phyloP scores from a whole-genome alignment of 2,888 invertebrate species.

The Cerastis leucographa region DNA sequence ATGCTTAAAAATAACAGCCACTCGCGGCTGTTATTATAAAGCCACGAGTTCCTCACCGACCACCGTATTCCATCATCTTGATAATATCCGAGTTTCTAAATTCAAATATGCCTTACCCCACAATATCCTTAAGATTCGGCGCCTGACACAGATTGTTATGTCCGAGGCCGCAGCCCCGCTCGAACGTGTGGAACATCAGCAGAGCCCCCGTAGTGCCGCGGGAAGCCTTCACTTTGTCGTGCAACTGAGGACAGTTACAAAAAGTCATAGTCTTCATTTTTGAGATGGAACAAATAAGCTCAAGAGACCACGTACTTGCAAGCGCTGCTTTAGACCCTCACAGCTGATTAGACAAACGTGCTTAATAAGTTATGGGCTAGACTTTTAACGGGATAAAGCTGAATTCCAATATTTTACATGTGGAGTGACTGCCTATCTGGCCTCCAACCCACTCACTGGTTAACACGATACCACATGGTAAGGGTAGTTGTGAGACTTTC shows the following conservation, averaged over 20 bases:
- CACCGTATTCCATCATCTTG: background rate
- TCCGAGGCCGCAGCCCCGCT: slow-evolving; percentile 92
- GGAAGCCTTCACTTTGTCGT: slow-evolving; percentile 90
- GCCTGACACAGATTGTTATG: slow-evolving; percentile 97
- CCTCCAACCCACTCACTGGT: too few species aligned
- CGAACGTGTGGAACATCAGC: slow-evolving; percentile 94
- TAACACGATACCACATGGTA: too few species aligned
- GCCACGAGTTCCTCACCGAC: background rate
- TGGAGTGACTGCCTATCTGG: too few species aligned
- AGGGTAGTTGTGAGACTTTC: too few species aligned
- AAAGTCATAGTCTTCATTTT: background rate
- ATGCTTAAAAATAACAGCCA: too few species aligned
- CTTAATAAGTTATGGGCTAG: too few species aligned
- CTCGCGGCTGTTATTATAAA: background rate
- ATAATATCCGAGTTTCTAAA: background rate
- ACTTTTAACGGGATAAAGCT: too few species aligned
- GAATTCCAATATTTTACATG: too few species aligned
- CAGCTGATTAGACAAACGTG: too few species aligned
- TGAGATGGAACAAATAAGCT: background rate
- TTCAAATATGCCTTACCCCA: slow-evolving; percentile 88
- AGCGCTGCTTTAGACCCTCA: background rate
- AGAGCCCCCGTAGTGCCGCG: slow-evolving; percentile 90
- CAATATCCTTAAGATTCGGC: slow-evolving; percentile 92
- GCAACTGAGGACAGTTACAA: slow-evolving; percentile 86
- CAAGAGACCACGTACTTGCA: background rate